A percentile compares a stretch with the other conserved stretches of the same genome.
phyloP scores from a whole-genome alignment of 2,113 vertebrate species.

The Myrmophylax atrothorax region DNA sequence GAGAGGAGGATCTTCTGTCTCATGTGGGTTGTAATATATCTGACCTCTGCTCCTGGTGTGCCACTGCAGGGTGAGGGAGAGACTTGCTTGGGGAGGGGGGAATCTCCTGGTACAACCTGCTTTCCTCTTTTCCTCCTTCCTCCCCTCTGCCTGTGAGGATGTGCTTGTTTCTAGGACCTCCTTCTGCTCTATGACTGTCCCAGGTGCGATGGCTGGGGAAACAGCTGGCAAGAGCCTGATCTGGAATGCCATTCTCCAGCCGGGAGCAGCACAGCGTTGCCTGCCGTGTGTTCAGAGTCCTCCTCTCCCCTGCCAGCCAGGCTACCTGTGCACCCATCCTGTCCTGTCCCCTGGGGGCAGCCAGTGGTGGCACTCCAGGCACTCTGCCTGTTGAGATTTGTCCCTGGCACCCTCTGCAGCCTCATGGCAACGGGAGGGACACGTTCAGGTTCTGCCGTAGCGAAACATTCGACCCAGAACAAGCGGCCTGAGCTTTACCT shows the following conservation, averaged over 20 bases:
- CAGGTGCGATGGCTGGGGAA: not conserved
- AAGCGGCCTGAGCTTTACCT: not conserved
- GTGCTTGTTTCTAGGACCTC: not conserved
- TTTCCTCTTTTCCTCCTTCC: not conserved
- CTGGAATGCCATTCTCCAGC: not conserved
- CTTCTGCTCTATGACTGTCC: not conserved
- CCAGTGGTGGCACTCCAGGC: not conserved
- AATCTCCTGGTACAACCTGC: not conserved
- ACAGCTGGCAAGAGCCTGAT: not conserved
- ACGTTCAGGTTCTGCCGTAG: not conserved
- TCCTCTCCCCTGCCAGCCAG: not conserved
- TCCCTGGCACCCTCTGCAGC: not conserved
- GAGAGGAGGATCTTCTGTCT: not conserved
- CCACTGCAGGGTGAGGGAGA: not conserved
- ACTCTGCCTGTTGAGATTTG: not conserved
- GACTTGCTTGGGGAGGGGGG: accelerated
- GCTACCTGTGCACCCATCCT: not conserved
- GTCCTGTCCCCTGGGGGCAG: not conserved
- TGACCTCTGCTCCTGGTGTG: not conserved
- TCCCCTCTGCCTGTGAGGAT: not conserved
- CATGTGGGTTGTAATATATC: accelerated
- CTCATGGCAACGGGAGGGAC: not conserved
- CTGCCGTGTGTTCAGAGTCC: not conserved
- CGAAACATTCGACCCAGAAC: not conserved
- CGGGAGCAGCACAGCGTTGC: not conserved